These are phyloP conservation scores for Falcunculus frontatus DNA, from an alignment of 2,113 vertebrate species.

Conservation along the genomic window DNA sequence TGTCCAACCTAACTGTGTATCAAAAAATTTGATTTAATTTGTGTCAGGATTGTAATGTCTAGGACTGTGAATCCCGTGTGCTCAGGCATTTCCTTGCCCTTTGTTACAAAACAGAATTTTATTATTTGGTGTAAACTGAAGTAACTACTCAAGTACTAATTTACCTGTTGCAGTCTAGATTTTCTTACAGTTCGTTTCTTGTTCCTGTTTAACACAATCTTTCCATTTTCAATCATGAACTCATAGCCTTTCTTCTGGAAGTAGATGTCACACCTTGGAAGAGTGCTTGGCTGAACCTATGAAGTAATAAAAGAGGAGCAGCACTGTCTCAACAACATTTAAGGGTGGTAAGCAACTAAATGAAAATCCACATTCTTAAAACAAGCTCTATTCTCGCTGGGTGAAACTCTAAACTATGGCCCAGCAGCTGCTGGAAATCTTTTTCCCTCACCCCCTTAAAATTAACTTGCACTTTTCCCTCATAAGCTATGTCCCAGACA, in stretches of 20 bases:
- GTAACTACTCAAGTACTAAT: background rate
- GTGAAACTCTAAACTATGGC: background rate
- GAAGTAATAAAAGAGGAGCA: background rate
- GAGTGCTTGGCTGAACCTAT: conserved; percentile 65
- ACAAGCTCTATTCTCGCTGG: background rate
- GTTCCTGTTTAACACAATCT: conserved; percentile 73
- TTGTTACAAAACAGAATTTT: background rate
- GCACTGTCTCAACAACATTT: background rate
- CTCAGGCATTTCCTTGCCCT: background rate
- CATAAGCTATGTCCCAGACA: background rate
- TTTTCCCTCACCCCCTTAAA: background rate
- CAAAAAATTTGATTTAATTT: background rate
- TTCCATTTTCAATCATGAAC: conserved; percentile 76
- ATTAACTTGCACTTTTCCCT: conserved; percentile 15
- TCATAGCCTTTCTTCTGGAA: conserved; percentile 80
- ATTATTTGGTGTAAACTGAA: background rate
- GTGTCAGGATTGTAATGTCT: background rate
- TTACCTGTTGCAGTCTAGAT: conserved; percentile 71
- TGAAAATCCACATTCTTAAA: background rate
- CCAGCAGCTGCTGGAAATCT: background rate
- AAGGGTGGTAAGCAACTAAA: background rate
- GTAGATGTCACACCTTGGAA: conserved; percentile 80
- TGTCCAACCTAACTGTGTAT: background rate
- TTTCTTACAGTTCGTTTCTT: conserved; percentile 44
- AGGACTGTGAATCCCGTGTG: background rate